These are phyloP conservation scores for Lasiurus cinereus DNA, from an alignment of 2,113 vertebrate species.

Conservation along the genomic window DNA sequence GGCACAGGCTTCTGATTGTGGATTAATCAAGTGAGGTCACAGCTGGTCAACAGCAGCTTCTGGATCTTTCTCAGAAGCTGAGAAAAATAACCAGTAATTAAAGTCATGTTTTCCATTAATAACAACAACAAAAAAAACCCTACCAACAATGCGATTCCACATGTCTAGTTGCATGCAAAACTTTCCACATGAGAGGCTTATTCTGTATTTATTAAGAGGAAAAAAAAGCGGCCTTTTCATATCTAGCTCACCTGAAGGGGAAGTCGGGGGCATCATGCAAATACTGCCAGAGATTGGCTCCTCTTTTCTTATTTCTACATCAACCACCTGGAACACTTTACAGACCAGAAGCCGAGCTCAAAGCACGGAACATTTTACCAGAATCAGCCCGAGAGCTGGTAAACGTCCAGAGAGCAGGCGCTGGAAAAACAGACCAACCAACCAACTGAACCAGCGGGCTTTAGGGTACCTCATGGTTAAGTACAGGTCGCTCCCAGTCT, in stretches of 20 bases:
- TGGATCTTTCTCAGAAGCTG: conserved; percentile 21
- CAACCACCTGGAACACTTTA: conserved; percentile 63
- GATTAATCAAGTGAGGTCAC: neutral
- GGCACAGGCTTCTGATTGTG: neutral
- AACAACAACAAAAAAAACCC: conserved; percentile 69
- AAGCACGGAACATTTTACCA: neutral
- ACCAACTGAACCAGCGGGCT: neutral
- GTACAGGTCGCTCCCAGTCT: neutral
- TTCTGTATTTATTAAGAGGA: neutral
- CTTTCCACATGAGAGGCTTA: conserved; percentile 63
- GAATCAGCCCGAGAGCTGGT: conserved; percentile 10
- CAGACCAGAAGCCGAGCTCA: conserved; percentile 14
- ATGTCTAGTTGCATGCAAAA: conserved; percentile 62
- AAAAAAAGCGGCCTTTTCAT: neutral
- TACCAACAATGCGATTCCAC: conserved; percentile 59
- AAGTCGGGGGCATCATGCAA: neutral
- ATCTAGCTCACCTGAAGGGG: neutral
- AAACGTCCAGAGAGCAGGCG: neutral
- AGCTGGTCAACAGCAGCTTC: conserved; percentile 51
- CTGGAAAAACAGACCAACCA: neutral
- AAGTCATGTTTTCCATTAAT: conserved; percentile 75
- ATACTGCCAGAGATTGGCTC: neutral
- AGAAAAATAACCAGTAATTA: conserved; percentile 76
- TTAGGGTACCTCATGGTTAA: neutral
- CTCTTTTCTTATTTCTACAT: neutral